Conservation (phyloP, 2,888 invertebrate species). For the Gisinianus flammeolus region DNA sequence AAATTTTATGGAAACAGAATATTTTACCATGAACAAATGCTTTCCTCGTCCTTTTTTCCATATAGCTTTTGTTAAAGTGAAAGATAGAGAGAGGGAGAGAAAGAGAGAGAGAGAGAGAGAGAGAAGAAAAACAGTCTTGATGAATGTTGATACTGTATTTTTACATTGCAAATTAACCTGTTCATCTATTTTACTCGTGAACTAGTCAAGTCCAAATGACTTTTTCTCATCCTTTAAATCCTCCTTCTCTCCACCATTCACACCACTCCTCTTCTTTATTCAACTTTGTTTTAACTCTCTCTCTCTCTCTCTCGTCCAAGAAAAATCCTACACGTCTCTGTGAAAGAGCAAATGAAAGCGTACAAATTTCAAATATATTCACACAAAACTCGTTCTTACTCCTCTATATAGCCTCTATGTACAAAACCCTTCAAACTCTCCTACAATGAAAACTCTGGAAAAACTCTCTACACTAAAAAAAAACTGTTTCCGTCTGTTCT, state of each 20-base stretch:
- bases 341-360: no score
- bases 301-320: no score
- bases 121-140: conserved; percentile 19
- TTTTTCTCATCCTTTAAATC: neutral
- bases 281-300: no score
- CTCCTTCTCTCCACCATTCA: neutral
- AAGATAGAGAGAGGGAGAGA: neutral
- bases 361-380: no score
- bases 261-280: neutral
- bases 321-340: no score
- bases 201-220: neutral
- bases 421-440: no score
- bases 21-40: conserved; percentile 1
- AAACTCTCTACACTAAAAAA: no score
- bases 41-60: neutral
- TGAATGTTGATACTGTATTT: conserved; percentile 30
- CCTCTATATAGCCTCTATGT: no score
- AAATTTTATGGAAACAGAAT: neutral
- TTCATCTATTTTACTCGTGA: no score
- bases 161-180: conserved; percentile 20
- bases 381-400: no score
- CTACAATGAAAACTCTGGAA: no score
- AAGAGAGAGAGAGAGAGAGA: conserved; percentile 2
- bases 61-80: neutral
- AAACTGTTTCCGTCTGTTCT: no score